These are phyloP conservation scores for Cuculus canorus DNA, from an alignment of 2,797 vertebrate genomes.

Conservation along the genomic window DNA sequence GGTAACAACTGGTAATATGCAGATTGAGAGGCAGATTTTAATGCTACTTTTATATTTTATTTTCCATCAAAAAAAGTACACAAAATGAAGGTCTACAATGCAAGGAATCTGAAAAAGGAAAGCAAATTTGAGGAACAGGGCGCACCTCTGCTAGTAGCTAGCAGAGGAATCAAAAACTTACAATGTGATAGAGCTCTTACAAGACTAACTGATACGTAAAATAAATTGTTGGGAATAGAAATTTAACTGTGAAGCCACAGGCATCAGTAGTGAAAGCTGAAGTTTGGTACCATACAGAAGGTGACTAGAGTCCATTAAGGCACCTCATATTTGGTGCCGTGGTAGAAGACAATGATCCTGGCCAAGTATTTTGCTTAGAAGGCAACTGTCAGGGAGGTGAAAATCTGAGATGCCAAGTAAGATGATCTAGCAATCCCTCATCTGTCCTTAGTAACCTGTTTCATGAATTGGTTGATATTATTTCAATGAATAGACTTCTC, in stretches of 20 bases:
- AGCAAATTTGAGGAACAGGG: neutral
- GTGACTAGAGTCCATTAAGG: neutral
- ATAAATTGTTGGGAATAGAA: neutral
- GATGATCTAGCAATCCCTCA: neutral
- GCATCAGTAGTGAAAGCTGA: neutral
- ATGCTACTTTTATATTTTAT: neutral
- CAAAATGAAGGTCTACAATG: neutral
- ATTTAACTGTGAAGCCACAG: neutral
- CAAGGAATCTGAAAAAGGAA: neutral
- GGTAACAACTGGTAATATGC: neutral
- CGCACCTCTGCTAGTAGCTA: neutral
- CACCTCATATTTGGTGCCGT: neutral
- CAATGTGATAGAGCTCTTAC: neutral
- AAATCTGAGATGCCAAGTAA: neutral
- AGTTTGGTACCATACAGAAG: neutral
- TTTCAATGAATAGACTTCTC: neutral
- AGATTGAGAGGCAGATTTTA: neutral
- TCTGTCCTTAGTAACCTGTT: neutral
- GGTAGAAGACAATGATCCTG: neutral
- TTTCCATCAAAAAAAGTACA: neutral
- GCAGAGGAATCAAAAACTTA: neutral
- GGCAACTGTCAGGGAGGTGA: neutral
- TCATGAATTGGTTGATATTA: neutral
- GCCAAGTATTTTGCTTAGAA: neutral
- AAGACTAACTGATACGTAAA: neutral